Base-by-base conservation (phyloP, 1,140 invertebrate genomes). In the Diachasma alloeum region DNA sequence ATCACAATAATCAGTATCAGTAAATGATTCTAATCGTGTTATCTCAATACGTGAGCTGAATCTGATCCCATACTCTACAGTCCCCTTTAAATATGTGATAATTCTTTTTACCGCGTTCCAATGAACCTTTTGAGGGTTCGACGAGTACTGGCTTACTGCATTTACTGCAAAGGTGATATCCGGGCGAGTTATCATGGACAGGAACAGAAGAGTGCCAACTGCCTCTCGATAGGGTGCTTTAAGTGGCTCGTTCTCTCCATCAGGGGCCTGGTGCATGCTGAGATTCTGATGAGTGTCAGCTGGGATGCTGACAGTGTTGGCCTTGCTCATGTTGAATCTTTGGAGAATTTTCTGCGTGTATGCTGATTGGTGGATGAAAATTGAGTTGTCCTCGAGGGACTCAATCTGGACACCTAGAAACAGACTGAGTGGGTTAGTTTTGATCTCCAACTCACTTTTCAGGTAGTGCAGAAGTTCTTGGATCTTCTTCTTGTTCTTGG, bases 1-100 rank as follows among this genome's bases (percentile, higher is more conserved):
- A 24, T 80, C 86, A 0, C 80, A 82, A 46, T 77, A 85, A 75
- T 84, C 82, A 4, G 83, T 80, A 68, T 84, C 81, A 74, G 79
- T 81, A 53, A 82, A 87, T 1, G 39, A 42, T 42, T 19, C 83
- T 6, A 73, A 10, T 6, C 83, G 3, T n/a, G 8, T 11, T 3
- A 63, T 5, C 8, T 17, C 0, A 31, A 0, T 5, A 0, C n/a
- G 37, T 26, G n/a, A 37, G 11, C 26, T 19, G 69, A 74, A 84
- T 17, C 17, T 6, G 13, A 85, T 44, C 1, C 78, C 78, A 22
- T 71, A 74, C 53, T 81, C 19, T 31, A 70, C 15, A 9, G 79
- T 84, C 0, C 78, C 82, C 69, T 82, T 83, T 6, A 84, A 19
- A 53, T 85, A 86, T 48, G 73, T 75, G 26, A 83, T 56, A 56